Conservation (phyloP, 37 sponge, comb jelly and placozoan genomes). For the Bolinopsis microptera region DNA sequence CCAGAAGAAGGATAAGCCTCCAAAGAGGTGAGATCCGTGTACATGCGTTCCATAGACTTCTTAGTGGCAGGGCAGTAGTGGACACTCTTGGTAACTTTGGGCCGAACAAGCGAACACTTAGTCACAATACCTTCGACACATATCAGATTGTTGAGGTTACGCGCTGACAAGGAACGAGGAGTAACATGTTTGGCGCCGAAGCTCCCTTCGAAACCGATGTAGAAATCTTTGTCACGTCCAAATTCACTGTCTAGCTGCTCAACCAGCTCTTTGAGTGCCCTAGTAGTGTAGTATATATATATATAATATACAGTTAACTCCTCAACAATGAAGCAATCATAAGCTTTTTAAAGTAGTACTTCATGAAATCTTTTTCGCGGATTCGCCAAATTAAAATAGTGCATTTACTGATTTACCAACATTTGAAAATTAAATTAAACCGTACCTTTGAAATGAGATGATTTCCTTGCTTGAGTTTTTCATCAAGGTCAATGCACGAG, state of each 20-base stretch:
- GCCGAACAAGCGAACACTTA: constrained; percentile 78
- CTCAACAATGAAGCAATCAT: too few species aligned
- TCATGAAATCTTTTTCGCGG: not conserved
- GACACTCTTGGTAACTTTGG: constrained; percentile 97
- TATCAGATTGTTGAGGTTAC: constrained; percentile 81
- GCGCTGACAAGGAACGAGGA: constrained; percentile 85
- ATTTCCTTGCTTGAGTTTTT: constrained; percentile 82
- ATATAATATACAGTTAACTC: too few species aligned
- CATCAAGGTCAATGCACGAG: constrained; percentile 68
- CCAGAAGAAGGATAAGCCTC: constrained; percentile 81
- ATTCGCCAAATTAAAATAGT: not conserved
- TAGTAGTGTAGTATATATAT: too few species aligned
- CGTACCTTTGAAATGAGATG: constrained; percentile 80
- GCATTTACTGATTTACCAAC: too few species aligned
- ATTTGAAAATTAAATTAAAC: too few species aligned
- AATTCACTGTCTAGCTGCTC: constrained; percentile 81
- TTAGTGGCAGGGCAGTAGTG: constrained; percentile 97
- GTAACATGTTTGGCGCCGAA: constrained; percentile 93
- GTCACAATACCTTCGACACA: constrained; percentile 99
- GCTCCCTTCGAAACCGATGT: constrained; percentile 95
- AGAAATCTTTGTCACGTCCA: constrained; percentile 86
- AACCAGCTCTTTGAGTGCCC: constrained; percentile 85
- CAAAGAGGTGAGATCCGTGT: constrained; percentile 93
- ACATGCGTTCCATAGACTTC: constrained; percentile 90
- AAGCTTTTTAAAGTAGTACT: not conserved